Percentiles rank a stretch among this genome's conserved stretches.
Conservation (phyloP, 2,113 vertebrate genomes). For the Anhinga rufa region DNA sequence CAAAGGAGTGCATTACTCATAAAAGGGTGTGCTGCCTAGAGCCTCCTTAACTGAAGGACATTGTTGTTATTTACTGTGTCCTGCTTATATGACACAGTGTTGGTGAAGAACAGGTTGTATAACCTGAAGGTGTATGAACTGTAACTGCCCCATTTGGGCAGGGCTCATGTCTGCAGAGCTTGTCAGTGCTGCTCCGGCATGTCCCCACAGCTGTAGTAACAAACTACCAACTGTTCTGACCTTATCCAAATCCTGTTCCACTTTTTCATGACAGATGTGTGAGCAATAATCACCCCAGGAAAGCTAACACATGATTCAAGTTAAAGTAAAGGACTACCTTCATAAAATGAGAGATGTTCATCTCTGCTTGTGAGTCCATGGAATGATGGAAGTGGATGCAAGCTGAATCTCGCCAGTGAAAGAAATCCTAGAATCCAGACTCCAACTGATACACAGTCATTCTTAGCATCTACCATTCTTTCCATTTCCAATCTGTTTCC, state of each 20-base stretch:
- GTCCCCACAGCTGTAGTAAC: not conserved
- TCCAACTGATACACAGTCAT: not conserved
- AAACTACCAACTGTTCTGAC: not conserved
- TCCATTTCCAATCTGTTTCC: not conserved
- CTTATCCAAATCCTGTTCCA: not conserved
- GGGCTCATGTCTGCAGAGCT: not conserved
- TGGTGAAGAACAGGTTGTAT: not conserved
- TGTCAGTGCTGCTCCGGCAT: rapidly evolving
- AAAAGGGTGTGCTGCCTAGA: not conserved
- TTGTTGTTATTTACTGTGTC: not conserved
- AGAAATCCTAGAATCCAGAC: not conserved
- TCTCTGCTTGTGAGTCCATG: not conserved
- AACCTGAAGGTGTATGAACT: no score
- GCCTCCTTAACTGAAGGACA: not conserved
- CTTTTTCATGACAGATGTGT: not conserved
- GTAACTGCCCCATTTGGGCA: not conserved
- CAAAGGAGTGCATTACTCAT: not conserved
- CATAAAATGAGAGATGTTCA: rapidly evolving
- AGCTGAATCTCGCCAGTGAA: not conserved
- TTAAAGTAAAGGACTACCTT: not conserved
- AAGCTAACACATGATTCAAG: rapidly evolving
- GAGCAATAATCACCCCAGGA: not conserved
- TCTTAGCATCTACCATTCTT: not conserved
- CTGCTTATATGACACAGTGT: not conserved
- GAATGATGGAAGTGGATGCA: not conserved